A percentile compares a stretch with the other conserved stretches of the same genome.
Conservation (phyloP, 2,113 vertebrate genomes). For the Sceloporus undulatus region DNA sequence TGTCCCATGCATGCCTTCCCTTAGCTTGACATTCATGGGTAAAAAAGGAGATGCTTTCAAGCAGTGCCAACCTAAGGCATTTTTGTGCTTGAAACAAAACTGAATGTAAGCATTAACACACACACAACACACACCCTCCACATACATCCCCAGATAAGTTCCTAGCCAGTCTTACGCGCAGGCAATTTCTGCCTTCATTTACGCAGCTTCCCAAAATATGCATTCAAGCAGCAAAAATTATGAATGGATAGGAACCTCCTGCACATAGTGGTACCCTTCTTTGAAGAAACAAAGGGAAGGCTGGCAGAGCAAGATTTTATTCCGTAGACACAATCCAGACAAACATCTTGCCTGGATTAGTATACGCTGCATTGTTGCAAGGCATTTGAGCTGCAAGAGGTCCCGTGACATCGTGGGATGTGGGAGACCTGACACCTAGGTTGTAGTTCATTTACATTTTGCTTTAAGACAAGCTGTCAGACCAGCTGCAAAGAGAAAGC, state of each 20-base stretch:
- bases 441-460: not conserved
- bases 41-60: no score
- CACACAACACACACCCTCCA: no score
- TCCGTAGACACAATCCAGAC: not conserved
- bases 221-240: not conserved
- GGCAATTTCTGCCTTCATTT: no score
- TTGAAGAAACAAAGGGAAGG: not conserved
- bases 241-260: constrained; percentile 38
- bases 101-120: no score
- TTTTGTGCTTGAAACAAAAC: no score
- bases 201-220: not conserved
- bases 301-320: not conserved
- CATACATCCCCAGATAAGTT: no score
- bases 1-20: no score
- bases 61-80: no score
- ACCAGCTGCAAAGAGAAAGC: not conserved
- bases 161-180: no score
- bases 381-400: not conserved
- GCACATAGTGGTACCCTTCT: constrained; percentile 77
- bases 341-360: not conserved
- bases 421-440: not conserved
- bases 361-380: rapidly evolving
- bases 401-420: not conserved
- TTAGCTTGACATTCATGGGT: no score
- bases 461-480: constrained; percentile 24